Evolutionary conservation across 92 coral and sea anemone genomes (phyloP), one percentile per base, ranked within the genome.

Genomic region (Pocillopora grandis): DNA sequence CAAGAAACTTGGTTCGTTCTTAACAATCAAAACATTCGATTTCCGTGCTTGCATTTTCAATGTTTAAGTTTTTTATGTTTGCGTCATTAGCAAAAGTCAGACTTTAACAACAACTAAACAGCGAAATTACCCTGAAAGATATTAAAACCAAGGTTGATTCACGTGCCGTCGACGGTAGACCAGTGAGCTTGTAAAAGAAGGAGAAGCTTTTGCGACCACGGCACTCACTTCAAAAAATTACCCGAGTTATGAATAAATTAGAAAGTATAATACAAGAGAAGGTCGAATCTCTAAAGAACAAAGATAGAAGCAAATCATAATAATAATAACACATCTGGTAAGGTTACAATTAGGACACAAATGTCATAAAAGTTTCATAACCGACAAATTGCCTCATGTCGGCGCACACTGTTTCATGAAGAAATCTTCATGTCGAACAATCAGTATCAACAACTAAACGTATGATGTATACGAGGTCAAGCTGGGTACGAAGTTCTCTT

Each of bases 281-380:
- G 70, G 27, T 19, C 55, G 17, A 70, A 37, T 37, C 23, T 70
- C n/a, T 20, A 70, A 68, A 68, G 72, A 66, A n/a, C 70, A 66
- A 19, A 21, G 70, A 68, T 68, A 17, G 72, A 35, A 42, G 2
- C n/a, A 57, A 59, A 76, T 11, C 62, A 33, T 58, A 16, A 58
- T 3, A 35, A 57, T 59, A 33, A 76, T 65, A 76, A 14, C 27
- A 16, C 16, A 65, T 16, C 62, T 78, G 12, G 60, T n/a, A 13
- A 78, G 60, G 66, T 36, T 12, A 35, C 66, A 78, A 63, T 63
- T 64, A 64, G 6, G 19, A 36, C 64, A 18, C 31, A 63, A 10
- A 64, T 63, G 72, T 19, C 82, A 78, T 78, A n/a, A 78, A 78
- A 78, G 15, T 78, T 78, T 78, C 36, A 78, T 78, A 21, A 65